Percentiles rank a stretch among this genome's conserved stretches.
phyloP scores from a whole-genome alignment of 2,113 vertebrate genomes.

The Bufo bufo region DNA sequence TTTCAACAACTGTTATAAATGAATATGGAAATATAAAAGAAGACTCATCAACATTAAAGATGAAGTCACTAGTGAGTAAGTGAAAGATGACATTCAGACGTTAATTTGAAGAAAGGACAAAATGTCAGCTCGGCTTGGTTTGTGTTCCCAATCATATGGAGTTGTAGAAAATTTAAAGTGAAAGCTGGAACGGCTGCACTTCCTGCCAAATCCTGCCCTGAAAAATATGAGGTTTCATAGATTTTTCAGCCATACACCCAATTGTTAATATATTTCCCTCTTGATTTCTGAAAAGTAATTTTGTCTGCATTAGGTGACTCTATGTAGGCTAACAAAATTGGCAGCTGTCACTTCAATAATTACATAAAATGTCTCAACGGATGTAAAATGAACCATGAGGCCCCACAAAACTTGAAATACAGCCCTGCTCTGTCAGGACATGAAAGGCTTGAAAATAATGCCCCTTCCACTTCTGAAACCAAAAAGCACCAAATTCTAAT shows the following conservation, averaged over 20 bases:
- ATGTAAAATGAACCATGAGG: neutral
- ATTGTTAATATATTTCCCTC: neutral
- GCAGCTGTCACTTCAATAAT: neutral
- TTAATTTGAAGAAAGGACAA: constrained; percentile 23
- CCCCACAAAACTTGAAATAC: too few species aligned
- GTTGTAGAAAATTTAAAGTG: constrained; percentile 27
- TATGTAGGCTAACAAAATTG: neutral
- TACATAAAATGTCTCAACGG: neutral
- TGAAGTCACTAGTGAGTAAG: constrained; percentile 20
- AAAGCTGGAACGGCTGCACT: neutral
- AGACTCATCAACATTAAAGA: constrained; percentile 32
- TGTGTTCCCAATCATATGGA: constrained; percentile 29
- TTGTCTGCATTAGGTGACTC: neutral
- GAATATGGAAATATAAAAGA: constrained; percentile 35
- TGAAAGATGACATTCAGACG: constrained; percentile 41
- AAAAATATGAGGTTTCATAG: constrained; percentile 6
- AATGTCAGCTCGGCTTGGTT: constrained; percentile 25
- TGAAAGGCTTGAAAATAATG: too few species aligned
- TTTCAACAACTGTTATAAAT: constrained; percentile 37
- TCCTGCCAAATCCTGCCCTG: neutral
- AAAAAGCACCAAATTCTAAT: too few species aligned
- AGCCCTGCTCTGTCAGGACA: too few species aligned
- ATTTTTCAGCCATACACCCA: neutral
- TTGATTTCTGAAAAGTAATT: neutral
- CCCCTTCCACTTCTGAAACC: too few species aligned